These are phyloP conservation scores for Otus scops DNA, from an alignment of 2,797 vertebrate species.

Conservation along the genomic window DNA sequence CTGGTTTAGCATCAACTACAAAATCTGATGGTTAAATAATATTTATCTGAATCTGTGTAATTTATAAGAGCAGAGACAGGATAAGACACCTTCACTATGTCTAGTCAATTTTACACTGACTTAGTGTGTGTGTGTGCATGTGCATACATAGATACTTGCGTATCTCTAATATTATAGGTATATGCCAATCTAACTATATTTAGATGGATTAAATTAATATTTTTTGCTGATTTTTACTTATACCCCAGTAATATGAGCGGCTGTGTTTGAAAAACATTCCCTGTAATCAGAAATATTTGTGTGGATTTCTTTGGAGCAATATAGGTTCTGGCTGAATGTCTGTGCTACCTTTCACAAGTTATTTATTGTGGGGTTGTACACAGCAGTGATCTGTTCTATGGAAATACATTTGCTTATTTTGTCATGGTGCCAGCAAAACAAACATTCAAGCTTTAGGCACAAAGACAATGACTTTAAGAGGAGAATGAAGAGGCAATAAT, in stretches of 20 bases:
- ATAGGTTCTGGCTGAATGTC: background rate
- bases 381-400: background rate
- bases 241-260: background rate
- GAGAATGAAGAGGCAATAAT: background rate
- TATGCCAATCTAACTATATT: background rate
- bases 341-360: background rate
- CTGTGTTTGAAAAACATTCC: background rate
- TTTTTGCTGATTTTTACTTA: background rate
- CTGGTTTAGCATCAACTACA: background rate
- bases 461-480: background rate
- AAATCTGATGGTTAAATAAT: background rate
- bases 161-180: background rate
- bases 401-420: slow-evolving; percentile 15
- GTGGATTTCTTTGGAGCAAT: background rate
- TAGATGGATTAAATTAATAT: background rate
- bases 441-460: background rate
- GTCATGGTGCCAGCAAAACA: background rate
- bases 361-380: background rate
- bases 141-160: background rate
- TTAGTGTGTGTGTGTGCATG: accelerated
- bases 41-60: background rate
- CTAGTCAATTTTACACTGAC: background rate
- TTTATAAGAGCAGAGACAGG: background rate
- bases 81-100: background rate
- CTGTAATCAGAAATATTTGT: background rate